Conservation (phyloP, 2,888 invertebrate genomes). For the Brachylomia viminalis region DNA sequence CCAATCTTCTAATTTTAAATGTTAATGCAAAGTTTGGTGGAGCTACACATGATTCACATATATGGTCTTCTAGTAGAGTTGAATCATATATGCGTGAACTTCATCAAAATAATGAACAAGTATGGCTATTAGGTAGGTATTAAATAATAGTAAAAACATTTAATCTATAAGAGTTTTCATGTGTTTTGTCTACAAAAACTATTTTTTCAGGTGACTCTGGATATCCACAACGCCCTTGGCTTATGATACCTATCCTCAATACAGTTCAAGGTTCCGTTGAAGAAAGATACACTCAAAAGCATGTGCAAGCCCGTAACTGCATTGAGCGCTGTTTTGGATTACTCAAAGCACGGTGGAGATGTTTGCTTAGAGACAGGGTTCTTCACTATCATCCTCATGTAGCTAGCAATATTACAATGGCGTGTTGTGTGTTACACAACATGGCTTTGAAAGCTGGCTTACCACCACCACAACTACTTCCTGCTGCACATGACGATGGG, state of each 20-base stretch:
- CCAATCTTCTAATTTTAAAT: neutral
- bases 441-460: conserved; percentile 12
- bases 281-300: neutral
- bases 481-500: too few relatives aligned
- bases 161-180: too few relatives aligned
- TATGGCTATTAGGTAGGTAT: too few relatives aligned
- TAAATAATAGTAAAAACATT: too few relatives aligned
- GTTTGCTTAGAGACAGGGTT: conserved; percentile 7
- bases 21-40: conserved; percentile 6
- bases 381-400: conserved; percentile 9
- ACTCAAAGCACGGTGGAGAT: conserved; percentile 9
- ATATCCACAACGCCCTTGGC: too few relatives aligned
- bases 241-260: too few relatives aligned
- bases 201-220: too few relatives aligned
- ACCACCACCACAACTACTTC: conserved; percentile 6
- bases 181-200: too few relatives aligned
- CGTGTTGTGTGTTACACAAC: conserved; percentile 12
- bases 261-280: neutral
- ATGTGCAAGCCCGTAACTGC: conserved; percentile 6
- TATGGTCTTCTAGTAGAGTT: conserved; percentile 8
- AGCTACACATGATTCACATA: conserved; percentile 8
- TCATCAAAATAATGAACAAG: too few relatives aligned
- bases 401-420: conserved; percentile 9
- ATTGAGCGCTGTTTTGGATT: conserved; percentile 20
- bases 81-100: neutral